Base-by-base conservation (phyloP, 1,140 invertebrate genomes). In the Portunus trituberculatus region DNA sequence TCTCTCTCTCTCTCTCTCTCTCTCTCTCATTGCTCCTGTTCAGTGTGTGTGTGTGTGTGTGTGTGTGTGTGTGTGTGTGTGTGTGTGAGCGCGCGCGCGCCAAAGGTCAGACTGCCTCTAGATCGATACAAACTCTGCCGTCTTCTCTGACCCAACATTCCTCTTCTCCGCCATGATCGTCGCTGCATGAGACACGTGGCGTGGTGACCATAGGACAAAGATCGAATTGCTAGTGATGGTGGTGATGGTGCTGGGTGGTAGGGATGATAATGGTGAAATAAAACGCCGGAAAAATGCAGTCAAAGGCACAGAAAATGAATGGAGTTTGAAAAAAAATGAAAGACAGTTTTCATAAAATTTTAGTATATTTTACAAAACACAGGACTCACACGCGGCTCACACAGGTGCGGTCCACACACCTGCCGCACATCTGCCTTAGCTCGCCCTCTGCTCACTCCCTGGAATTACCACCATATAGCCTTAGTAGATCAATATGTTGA, bases 311-410 rank as follows among this genome's bases (percentile, higher is more conserved):
- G 6, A 76, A 25, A 76, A n/a, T 1, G 10, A 20, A n/a, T 76
- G 67, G 52, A 10, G 52, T 10, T 59, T 2, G 67, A n/a, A n/a
- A 39, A 28, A 2, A 91, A 91, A 4, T 20, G 59, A 91, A 91
- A 93, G 20, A 87, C 39, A 16, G 4, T 48, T 48, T 93, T 82
- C 45, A 93, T 28, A 86, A 29, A 86, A 86, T 86, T 93, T 93
- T 87, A 86, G 76, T 93, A 86, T 93, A 82, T 93, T 93, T 82
- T 76, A 93, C 59, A 93, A 93, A 86, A 76, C 92, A 93, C 92
- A 29, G 28, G 83, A 93, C 76, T 87, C 92, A 86, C 83, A 86
- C 92, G 20, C 83, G 76, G 84, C 39, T 86, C 92, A 48, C 76
- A 86, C 92, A 86, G 92, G 92, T 84, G 83, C 83, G 92, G 76